These are phyloP conservation scores for Chamaetylas fuelleborni DNA, from an alignment of 2,113 vertebrate species.

Conservation along the genomic window DNA sequence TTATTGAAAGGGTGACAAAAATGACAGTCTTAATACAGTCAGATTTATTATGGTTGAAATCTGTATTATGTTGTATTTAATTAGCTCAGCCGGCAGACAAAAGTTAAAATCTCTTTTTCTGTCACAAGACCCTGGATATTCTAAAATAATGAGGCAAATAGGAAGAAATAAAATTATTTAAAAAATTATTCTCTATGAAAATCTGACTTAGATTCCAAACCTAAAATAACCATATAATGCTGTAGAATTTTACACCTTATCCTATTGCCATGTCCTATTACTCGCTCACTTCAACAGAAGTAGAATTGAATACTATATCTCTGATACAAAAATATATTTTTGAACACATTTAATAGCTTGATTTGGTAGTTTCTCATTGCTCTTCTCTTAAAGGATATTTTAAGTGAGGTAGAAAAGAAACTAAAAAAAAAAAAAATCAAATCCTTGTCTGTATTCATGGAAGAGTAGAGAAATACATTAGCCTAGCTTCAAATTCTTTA, in stretches of 20 bases:
- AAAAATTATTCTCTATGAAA: neutral
- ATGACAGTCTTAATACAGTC: constrained; percentile 44
- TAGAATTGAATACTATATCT: neutral
- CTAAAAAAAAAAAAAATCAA: neutral
- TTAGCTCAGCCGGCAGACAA: constrained; percentile 45
- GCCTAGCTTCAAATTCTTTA: neutral
- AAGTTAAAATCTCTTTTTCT: constrained; percentile 47
- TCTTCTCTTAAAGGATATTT: neutral
- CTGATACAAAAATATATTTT: neutral
- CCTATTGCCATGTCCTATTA: neutral
- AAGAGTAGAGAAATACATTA: neutral
- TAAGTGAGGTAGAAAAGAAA: neutral
- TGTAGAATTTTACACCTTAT: neutral
- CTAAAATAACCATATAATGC: neutral
- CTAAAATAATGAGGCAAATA: neutral
- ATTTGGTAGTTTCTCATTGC: neutral
- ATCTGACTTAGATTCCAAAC: neutral
- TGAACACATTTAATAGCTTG: neutral
- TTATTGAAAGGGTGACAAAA: constrained; percentile 59
- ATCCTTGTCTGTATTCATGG: neutral
- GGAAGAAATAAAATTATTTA: neutral
- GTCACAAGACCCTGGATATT: constrained; percentile 1
- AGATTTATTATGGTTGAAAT: constrained; percentile 64
- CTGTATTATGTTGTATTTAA: constrained; percentile 59
- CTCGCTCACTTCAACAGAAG: neutral